Evolutionary conservation across 2,888 invertebrate genomes (phyloP).

Genomic region (Alcis repandata): DNA sequence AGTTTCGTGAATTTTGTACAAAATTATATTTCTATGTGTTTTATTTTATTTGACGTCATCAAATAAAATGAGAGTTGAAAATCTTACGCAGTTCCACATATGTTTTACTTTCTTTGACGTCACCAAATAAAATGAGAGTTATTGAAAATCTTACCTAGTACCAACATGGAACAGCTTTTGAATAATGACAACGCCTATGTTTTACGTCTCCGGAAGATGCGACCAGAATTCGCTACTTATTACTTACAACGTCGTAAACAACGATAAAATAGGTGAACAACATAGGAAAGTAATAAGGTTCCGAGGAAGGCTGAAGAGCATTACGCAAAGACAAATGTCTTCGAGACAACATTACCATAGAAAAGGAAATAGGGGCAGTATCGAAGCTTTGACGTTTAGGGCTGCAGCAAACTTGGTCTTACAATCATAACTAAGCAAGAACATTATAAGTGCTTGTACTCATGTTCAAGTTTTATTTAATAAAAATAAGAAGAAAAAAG

Average conservation of each 20-base stretch:
- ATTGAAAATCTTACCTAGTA: neutral
- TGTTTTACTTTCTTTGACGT: no score
- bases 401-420: neutral
- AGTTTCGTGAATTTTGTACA: no score
- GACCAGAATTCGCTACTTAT: constrained; percentile 38
- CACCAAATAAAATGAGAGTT: no score
- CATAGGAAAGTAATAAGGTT: constrained; percentile 75
- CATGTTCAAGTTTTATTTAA: no score
- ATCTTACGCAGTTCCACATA: no score
- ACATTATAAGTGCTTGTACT: no score
- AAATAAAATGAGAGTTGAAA: no score
- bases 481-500: no score
- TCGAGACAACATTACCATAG: constrained; percentile 80
- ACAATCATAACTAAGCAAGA: neutral
- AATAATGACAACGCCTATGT: neutral
- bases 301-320: constrained; percentile 67
- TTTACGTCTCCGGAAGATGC: constrained; percentile 10
- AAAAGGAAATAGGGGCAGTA: constrained; percentile 21
- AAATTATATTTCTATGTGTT: no score
- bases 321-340: constrained; percentile 82
- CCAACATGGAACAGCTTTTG: neutral
- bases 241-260: constrained; percentile 61
- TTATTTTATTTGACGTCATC: no score
- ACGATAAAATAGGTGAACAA: constrained; percentile 70
- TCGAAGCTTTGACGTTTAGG: constrained; percentile 6